These are phyloP conservation scores for Spermophilus dauricus DNA, from an alignment of 2,113 vertebrate genomes.

Conservation along the genomic window DNA sequence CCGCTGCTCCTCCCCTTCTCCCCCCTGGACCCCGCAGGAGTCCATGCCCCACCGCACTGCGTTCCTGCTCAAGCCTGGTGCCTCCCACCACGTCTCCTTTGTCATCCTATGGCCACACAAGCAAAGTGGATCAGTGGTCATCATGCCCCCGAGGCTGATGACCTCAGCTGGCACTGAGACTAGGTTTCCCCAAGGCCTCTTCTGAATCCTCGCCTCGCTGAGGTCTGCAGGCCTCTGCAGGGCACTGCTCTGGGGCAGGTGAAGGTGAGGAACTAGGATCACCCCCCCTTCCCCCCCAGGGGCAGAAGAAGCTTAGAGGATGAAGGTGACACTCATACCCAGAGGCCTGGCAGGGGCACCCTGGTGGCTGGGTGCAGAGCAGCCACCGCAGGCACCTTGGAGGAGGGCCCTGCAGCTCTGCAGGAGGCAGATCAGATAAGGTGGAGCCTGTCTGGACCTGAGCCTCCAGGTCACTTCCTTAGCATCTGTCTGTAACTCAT, in stretches of 20 bases:
- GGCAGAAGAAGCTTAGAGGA: not conserved
- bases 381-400: fast-evolving
- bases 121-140: fast-evolving
- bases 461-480: not conserved
- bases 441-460: fast-evolving
- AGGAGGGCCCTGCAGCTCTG: not conserved
- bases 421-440: not conserved
- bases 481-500: not conserved
- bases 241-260: no score
- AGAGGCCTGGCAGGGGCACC: not conserved
- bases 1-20: no score
- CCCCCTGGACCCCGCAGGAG: no score
- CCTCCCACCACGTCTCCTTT: fast-evolving
- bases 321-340: fast-evolving
- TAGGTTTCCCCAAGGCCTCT: no score
- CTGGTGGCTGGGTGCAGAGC: not conserved
- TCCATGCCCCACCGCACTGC: not conserved
- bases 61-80: fast-evolving
- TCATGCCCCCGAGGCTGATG: not conserved
- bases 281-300: not conserved
- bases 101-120: fast-evolving
- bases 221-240: not conserved
- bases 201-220: fast-evolving
- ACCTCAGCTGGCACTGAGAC: fast-evolving
- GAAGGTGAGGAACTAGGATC: not conserved